These are phyloP conservation scores for Melanotaenia maccullochi DNA, from an alignment of 2,797 vertebrate genomes.

Conservation along the genomic window DNA sequence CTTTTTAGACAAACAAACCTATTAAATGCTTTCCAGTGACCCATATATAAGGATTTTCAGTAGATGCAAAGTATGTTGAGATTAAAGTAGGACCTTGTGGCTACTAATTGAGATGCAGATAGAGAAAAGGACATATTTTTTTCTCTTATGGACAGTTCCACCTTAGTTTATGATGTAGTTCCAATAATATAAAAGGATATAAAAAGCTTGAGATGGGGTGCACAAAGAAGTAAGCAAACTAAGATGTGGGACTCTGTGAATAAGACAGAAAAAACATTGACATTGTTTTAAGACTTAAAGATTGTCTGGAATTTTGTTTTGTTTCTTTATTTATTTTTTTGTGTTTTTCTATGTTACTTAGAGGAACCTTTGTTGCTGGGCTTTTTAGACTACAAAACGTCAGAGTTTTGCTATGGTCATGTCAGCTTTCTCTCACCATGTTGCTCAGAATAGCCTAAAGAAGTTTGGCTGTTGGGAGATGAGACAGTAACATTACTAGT, in stretches of 20 bases:
- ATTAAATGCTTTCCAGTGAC: background rate
- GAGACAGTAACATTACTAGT: slow-evolving; percentile 4
- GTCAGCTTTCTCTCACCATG: background rate
- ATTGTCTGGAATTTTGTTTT: background rate
- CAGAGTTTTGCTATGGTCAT: background rate
- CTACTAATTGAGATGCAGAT: background rate
- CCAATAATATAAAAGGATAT: background rate
- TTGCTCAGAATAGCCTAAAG: slow-evolving; percentile 5
- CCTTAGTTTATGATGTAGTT: background rate
- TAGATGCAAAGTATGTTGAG: background rate
- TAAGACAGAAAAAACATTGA: background rate
- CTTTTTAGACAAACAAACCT: background rate
- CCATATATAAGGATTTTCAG: background rate
- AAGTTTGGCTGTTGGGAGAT: slow-evolving; percentile 8
- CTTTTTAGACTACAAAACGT: slow-evolving; percentile 1
- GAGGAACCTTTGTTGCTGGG: background rate
- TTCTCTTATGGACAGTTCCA: background rate
- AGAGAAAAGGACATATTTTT: background rate
- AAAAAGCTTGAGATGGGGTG: background rate
- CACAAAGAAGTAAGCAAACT: background rate
- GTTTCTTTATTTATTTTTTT: background rate
- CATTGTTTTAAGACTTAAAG: background rate
- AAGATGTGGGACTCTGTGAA: background rate
- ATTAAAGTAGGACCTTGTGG: background rate
- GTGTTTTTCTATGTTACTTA: background rate